phyloP scores from a whole-genome alignment of 2,113 vertebrate species.

The Mustelus asterias region DNA sequence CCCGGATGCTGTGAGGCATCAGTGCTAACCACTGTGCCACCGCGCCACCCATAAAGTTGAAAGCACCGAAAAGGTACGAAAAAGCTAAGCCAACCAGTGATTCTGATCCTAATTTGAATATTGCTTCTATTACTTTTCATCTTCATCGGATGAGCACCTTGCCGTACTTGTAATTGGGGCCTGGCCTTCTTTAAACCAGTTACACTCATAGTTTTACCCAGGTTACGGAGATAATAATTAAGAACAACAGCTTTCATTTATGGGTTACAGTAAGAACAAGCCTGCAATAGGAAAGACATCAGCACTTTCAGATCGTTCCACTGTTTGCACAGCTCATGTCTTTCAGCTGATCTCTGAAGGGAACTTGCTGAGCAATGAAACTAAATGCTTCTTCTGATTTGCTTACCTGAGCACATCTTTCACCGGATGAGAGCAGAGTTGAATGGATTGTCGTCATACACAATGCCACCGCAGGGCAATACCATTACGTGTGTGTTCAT shows the following conservation, averaged over 20 bases:
- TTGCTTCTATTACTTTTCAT: neutral
- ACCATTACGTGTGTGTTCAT: neutral
- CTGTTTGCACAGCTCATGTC: neutral
- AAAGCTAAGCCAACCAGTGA: neutral
- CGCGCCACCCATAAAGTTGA: neutral
- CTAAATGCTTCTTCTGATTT: neutral
- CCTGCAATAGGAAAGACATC: neutral
- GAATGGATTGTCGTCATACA: too few species aligned
- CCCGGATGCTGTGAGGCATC: too few species aligned
- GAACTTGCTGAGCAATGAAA: neutral
- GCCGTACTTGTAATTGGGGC: neutral
- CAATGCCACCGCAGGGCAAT: neutral
- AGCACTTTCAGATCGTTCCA: constrained; percentile 15
- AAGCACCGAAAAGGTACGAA: neutral
- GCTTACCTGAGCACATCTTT: neutral
- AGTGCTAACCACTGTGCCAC: neutral
- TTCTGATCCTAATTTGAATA: neutral
- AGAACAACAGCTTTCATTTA: neutral
- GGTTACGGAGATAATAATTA: neutral
- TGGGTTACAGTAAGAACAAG: neutral
- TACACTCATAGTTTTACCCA: neutral
- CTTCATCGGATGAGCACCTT: neutral
- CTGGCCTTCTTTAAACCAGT: neutral
- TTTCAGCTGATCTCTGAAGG: neutral
- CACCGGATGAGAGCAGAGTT: neutral